Evolutionary conservation across 2,113 vertebrate species (phyloP).

Genomic region (Gymnarchus niloticus): DNA sequence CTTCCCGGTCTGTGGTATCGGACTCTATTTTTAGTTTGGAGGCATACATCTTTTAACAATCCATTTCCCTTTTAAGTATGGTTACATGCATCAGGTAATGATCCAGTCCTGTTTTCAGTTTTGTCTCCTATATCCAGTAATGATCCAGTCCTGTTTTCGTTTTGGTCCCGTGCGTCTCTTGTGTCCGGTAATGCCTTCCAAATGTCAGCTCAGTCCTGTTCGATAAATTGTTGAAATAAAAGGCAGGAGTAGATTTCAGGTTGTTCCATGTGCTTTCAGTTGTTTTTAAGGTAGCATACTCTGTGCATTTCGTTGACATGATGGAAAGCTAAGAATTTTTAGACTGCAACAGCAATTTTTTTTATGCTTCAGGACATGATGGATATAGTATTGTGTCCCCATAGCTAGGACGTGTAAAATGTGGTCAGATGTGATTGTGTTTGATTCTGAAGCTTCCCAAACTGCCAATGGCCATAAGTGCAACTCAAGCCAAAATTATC

Average conservation of each 20-base stretch:
- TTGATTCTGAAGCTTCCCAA: neutral
- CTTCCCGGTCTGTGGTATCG: neutral
- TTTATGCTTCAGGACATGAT: too few relatives aligned
- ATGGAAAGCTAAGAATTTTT: neutral
- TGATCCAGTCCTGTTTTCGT: neutral
- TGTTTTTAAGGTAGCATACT: neutral
- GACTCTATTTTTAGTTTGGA: neutral
- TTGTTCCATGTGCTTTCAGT: neutral
- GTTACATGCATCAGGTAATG: neutral
- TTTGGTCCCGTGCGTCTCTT: neutral
- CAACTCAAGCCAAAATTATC: neutral
- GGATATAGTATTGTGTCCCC: too few relatives aligned
- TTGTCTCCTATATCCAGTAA: neutral
- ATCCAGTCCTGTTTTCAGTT: neutral
- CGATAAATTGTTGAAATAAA: neutral
- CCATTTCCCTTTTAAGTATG: neutral
- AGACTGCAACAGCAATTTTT: neutral
- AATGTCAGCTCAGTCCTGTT: neutral
- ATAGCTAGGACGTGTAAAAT: neutral
- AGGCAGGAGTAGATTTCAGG: neutral
- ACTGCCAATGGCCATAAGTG: neutral
- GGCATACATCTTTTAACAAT: neutral
- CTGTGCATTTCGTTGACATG: neutral
- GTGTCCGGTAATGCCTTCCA: neutral
- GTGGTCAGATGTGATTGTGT: neutral